Percentiles rank a stretch among this genome's conserved stretches.
Conservation (phyloP, 2,888 invertebrate genomes). For the Lysandra bellargus region DNA sequence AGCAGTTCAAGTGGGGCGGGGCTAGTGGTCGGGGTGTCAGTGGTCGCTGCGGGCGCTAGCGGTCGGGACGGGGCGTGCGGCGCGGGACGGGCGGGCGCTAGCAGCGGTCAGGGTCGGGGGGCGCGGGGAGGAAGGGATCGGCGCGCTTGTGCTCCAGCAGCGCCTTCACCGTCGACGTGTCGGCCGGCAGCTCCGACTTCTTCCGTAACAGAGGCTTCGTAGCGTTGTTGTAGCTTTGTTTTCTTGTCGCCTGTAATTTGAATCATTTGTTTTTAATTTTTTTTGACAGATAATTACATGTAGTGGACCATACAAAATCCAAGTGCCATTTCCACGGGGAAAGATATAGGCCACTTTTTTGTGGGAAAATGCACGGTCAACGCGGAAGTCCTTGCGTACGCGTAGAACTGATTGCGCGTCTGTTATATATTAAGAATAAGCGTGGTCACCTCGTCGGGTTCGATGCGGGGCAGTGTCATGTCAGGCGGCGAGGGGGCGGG, state of each 20-base stretch:
- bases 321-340: no score
- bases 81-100: constrained; percentile 70
- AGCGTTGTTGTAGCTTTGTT: constrained; percentile 82
- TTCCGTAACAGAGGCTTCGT: constrained; percentile 93
- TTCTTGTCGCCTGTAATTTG: constrained; percentile 70
- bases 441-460: constrained; percentile 49
- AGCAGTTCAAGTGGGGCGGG: not conserved
- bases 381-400: no score
- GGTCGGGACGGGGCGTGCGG: constrained; percentile 33
- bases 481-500: constrained; percentile 77
- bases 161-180: constrained; percentile 94
- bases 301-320: no score
- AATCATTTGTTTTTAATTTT: not conserved
- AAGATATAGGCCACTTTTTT: no score
- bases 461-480: constrained; percentile 86
- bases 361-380: no score
- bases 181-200: constrained; percentile 97
- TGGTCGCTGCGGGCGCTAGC: not conserved
- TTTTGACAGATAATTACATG: no score
- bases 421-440: not conserved
- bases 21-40: not conserved
- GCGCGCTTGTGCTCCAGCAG: constrained; percentile 95
- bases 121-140: constrained; percentile 92
- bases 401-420: no score
- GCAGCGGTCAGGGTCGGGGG: constrained; percentile 93